Conservation (phyloP, 2,113 vertebrate species). For the Zingel zingel region DNA sequence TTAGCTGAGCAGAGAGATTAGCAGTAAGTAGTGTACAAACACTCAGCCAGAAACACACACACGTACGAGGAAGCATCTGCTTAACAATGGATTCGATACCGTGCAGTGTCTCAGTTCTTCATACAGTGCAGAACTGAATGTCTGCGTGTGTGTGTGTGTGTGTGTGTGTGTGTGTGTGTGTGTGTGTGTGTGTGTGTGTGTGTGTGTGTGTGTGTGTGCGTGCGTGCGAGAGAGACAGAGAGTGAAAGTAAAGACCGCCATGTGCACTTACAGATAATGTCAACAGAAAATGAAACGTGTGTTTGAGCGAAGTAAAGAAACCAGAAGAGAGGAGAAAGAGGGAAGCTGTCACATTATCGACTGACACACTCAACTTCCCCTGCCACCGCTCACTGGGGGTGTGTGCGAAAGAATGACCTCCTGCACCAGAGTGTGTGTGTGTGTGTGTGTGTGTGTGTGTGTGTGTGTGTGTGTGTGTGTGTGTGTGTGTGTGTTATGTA, state of each 20-base stretch:
- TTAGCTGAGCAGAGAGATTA: neutral
- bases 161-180: neutral
- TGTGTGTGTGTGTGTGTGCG: neutral
- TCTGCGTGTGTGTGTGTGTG: neutral
- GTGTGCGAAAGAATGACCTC: conserved; percentile 1
- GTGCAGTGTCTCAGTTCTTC: conserved; percentile 38
- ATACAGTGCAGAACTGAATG: conserved; percentile 16
- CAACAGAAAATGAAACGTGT: conserved; percentile 42
- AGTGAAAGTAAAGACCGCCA: conserved; percentile 23
- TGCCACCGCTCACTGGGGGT: neutral
- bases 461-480: conserved; percentile 29
- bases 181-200: conserved; percentile 5
- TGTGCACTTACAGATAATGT: conserved; percentile 68
- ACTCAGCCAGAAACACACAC: neutral
- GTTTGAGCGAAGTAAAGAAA: conserved; percentile 24
- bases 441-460: conserved; percentile 24
- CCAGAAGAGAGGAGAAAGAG: conserved; percentile 6
- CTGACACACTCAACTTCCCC: conserved; percentile 66
- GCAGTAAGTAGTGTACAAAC: neutral
- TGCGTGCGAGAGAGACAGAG: neutral
- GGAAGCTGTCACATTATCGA: conserved; percentile 67
- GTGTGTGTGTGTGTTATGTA: conserved; percentile 29
- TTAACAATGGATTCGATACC: conserved; percentile 49
- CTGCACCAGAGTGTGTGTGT: conserved; percentile 1
- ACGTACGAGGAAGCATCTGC: conserved; percentile 51